Base-by-base conservation (phyloP, 2,113 vertebrate genomes). In the Odontophorus gujanensis region DNA sequence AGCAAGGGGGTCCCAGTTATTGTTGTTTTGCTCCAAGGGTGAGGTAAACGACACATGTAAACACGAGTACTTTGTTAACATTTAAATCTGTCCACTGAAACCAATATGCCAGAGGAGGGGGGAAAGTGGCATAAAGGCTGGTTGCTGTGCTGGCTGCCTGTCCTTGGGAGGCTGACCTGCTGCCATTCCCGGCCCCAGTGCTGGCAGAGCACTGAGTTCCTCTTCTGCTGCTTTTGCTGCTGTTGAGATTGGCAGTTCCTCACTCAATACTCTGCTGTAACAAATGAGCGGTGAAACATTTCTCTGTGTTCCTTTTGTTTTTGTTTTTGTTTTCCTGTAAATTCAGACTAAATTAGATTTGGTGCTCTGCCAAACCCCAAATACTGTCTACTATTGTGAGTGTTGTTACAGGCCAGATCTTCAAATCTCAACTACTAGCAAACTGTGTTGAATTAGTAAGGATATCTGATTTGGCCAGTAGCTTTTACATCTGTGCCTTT, bases 321-420 rank as follows among this genome's bases (percentile, higher is more conserved):
- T 47, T 69, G 57, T 74, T 66, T 61, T 38, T 21, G 40, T 40
- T 15, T 45, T 69, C n/a, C 77, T 75, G 72, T 66, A 92, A 97
- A 95, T 81, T 82, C 63, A 72, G 74, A 87, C 78, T 67, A 95
- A 95, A 96, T 96, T 95, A 91, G 83, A 94, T 95, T 92, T 89
- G 84, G 73, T 81, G 34, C 21, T 85, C 38, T 0, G 55, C 69
- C 94, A 95, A 93, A 73, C 88, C 88, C 58, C 93, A 81, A 92
- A 90, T 90, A 82, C 77, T 55, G 69, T 61, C 87, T 95, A 28
- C 71, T 58, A 51, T 76, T 93, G 81, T 90, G 85, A 89, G 53
- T 69, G 48, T 72, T 77, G 69, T 82, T 73, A 73, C 13, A 57
- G 90, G 79, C 72, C 79, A 95, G 90, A 95, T 95, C 85, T 93